phyloP scores from a whole-genome alignment of 2,113 vertebrate species.

The Toxotes chatareus region DNA sequence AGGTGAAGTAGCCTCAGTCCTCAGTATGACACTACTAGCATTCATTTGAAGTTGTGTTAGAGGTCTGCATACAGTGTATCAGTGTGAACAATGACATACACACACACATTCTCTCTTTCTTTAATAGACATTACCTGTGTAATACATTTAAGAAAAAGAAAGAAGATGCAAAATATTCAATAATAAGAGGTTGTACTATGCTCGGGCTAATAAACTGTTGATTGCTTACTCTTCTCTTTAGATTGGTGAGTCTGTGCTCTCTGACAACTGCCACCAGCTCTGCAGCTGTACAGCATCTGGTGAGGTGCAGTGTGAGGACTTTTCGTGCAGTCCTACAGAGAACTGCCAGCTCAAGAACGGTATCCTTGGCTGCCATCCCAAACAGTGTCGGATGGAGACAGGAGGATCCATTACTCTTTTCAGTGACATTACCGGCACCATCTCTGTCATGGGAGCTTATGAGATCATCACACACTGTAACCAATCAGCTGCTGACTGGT shows the following conservation, averaged over 20 bases:
- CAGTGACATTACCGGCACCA: not conserved
- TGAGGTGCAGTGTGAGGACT: not conserved
- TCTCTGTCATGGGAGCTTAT: conserved; percentile 9
- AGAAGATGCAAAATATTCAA: not conserved
- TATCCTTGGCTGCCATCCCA: conserved; percentile 1
- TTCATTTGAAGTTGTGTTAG: too few species aligned
- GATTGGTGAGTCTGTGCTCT: conserved; percentile 7
- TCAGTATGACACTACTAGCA: too few species aligned
- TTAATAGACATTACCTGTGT: too few species aligned
- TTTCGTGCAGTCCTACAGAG: conserved; percentile 9
- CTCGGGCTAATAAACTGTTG: too few species aligned
- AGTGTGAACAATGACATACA: not conserved
- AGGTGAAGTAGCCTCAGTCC: conserved; percentile 8
- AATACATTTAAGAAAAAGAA: not conserved
- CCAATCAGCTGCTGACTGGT: conserved; percentile 3
- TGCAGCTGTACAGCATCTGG: conserved; percentile 10
- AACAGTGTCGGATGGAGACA: not conserved
- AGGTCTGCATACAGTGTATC: not conserved
- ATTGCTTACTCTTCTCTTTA: not conserved
- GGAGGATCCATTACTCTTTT: conserved; percentile 16
- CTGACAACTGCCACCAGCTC: not conserved
- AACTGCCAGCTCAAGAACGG: not conserved
- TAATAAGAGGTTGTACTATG: too few species aligned
- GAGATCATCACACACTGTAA: conserved; percentile 23
- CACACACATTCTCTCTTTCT: not conserved